These are phyloP conservation scores for Diabrotica balteata DNA, from an alignment of 2,888 invertebrate genomes.

Conservation along the genomic window DNA sequence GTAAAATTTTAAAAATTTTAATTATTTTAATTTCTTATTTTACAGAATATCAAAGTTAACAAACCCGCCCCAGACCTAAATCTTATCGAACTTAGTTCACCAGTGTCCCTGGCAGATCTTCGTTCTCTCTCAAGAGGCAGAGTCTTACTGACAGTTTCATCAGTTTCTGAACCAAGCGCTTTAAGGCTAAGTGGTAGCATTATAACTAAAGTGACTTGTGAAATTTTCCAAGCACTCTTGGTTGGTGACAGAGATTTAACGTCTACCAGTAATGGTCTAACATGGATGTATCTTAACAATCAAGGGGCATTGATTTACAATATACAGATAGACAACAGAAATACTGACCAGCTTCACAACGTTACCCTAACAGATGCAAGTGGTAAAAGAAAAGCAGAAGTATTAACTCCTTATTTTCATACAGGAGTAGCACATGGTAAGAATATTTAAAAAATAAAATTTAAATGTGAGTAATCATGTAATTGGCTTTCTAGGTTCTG, in stretches of 20 bases:
- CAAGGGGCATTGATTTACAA: constrained; percentile 81
- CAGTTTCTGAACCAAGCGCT: constrained; percentile 70
- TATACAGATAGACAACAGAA: constrained; percentile 73
- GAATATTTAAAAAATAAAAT: neutral
- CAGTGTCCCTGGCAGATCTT: constrained; percentile 78
- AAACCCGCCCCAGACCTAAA: constrained; percentile 82
- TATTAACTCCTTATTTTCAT: constrained; percentile 66
- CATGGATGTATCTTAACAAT: constrained; percentile 80
- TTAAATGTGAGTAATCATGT: too few species aligned
- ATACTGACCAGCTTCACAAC: constrained; percentile 63
- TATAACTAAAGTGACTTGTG: constrained; percentile 78
- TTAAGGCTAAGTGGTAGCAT: constrained; percentile 74
- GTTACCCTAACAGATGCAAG: constrained; percentile 77
- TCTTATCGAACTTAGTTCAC: constrained; percentile 78
- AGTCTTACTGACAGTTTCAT: constrained; percentile 73
- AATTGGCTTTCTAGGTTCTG: constrained; percentile 56
- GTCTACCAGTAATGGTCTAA: constrained; percentile 69
- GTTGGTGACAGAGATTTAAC: constrained; percentile 55
- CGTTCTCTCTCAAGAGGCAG: constrained; percentile 80
- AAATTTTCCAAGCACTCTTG: constrained; percentile 78
- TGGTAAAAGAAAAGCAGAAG: constrained; percentile 68
- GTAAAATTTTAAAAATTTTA: constrained; percentile 2
- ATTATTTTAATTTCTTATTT: constrained; percentile 42
- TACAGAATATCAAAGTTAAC: constrained; percentile 67
- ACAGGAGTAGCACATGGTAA: constrained; percentile 72